Percentiles rank a stretch among this genome's conserved stretches.
These are phyloP conservation scores for Metaphire vulgaris DNA, from an alignment of 1,140 invertebrate genomes.

Conservation along the genomic window DNA sequence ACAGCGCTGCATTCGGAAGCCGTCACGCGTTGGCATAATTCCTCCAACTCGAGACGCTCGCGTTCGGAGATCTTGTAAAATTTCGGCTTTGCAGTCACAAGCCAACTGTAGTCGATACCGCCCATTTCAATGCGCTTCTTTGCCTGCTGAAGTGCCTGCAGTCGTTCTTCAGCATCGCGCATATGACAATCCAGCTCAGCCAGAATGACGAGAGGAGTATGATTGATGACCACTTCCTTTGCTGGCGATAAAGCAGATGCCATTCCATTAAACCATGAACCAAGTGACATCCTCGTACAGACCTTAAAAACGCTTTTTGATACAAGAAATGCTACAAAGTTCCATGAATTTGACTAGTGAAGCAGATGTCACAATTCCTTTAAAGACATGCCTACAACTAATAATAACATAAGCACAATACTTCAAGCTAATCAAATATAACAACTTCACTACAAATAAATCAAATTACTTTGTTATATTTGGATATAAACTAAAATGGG, in stretches of 20 bases:
- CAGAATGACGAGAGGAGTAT: neutral
- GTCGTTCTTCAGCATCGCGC: neutral
- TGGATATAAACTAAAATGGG: no score
- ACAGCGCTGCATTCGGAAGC: neutral
- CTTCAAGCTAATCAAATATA: no score
- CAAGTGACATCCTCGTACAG: neutral
- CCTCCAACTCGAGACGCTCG: neutral
- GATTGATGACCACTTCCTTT: neutral
- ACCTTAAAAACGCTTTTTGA: no score
- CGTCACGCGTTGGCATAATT: neutral
- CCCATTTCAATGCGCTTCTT: neutral
- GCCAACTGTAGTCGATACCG: neutral
- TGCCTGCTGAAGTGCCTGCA: neutral
- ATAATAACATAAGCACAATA: no score
- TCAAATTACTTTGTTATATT: no score
- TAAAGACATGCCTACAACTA: no score
- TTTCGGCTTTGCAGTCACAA: neutral
- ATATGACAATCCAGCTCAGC: neutral
- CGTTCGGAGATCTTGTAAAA: neutral
- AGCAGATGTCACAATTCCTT: no score
- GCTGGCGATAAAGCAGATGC: neutral
- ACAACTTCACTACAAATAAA: no score
- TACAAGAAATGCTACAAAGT: no score
- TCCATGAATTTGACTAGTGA: no score
- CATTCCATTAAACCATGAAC: neutral